Evolutionary conservation across 1,140 invertebrate species (phyloP), one percentile per base, ranked within the genome.

Genomic region (Sitobion miscanthi): DNA sequence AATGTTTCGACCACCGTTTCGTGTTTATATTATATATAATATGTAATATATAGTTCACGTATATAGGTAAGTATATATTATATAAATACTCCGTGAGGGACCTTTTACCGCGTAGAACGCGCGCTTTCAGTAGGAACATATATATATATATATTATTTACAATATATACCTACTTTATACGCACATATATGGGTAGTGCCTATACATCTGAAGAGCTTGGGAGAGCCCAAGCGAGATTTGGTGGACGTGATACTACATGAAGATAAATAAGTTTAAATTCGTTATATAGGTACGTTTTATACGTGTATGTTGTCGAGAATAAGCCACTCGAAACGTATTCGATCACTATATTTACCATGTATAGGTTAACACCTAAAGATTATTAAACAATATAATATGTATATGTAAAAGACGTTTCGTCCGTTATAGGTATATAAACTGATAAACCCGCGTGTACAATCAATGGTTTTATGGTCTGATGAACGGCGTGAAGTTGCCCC

Each of bases 221-320:
- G 25, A 30, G 45, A 47, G 25, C 30, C 45, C 45, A 49, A 45
- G 85, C 49, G 85, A 86, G 45, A 86, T 86, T 86, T 86, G 85
- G 85, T 42, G 38, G 38, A 86, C 83, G 83, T 86, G 83, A 86
- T 86, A 45, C 23, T 86, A 23, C 83, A 86, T 25, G 42, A 47
- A n/a, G 85, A 86, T 86, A 86, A 86, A 86, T 86, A 86, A 86
- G 42, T 86, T 86, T 47, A n/a, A 86, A 49, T 86, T 11, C 30
- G 11, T 85, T 77, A 45, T 85, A 45, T 85, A 30, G 9, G 11
- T 85, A 83, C 7, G 62, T n/a, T 30, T n/a, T 69, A 69, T 20
- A n/a, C 62, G 62, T n/a, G 62, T 6, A 77, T 77, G n/a, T 4
- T 77, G 8, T 42, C 38, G 83, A 42, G 3, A 85, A 45, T 85